phyloP scores from a whole-genome alignment of 2,888 invertebrate genomes.

The Polietes domitor region DNA sequence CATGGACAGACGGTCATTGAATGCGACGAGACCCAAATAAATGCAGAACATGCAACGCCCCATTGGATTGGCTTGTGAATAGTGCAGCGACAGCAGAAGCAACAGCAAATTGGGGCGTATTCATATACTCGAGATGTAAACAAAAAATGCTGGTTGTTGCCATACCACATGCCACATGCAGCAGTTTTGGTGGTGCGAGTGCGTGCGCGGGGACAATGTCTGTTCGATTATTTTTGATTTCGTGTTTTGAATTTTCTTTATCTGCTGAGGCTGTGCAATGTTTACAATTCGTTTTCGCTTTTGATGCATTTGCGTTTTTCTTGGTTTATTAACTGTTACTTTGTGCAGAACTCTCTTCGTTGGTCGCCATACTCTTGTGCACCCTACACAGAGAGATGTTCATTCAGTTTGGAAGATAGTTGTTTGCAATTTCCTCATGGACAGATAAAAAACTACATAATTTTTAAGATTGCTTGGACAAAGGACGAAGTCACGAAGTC shows the following conservation, averaged over 20 bases:
- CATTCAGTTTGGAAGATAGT: no score
- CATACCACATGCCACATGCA: no score
- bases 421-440: no score
- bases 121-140: slow-evolving; percentile 36
- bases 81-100: slow-evolving; percentile 27
- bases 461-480: no score
- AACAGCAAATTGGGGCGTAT: slow-evolving; percentile 60
- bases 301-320: slow-evolving; percentile 20
- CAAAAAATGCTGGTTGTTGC: slow-evolving; percentile 24
- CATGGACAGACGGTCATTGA: not conserved
- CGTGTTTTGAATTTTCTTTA: slow-evolving; percentile 1
- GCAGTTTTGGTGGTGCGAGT: not conserved
- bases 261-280: not conserved
- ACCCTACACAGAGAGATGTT: no score
- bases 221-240: not conserved
- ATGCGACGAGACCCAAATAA: slow-evolving; percentile 11
- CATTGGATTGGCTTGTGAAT: slow-evolving; percentile 19
- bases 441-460: no score
- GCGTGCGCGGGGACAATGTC: not conserved
- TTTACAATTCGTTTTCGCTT: slow-evolving; percentile 9
- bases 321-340: slow-evolving; percentile 2
- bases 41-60: slow-evolving; percentile 16
- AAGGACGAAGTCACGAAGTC: no score
- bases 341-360: not conserved
- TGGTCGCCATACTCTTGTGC: no score